These are phyloP conservation scores for Epinephelus lanceolatus DNA, from an alignment of 2,113 vertebrate genomes.

Conservation along the genomic window DNA sequence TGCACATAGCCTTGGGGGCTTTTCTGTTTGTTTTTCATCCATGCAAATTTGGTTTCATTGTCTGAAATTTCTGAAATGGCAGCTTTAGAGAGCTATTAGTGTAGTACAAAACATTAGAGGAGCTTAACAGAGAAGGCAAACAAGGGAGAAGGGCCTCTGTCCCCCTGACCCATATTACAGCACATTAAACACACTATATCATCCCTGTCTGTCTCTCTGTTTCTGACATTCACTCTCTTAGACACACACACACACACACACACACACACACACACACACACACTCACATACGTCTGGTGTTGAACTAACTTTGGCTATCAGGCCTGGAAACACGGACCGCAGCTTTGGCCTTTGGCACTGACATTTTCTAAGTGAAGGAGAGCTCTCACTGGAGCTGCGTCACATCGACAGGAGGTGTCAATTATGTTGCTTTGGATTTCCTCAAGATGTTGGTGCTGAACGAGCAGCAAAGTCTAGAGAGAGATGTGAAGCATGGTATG, in stretches of 20 bases:
- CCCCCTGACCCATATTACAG: conserved; percentile 55
- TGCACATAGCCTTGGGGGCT: conserved; percentile 21
- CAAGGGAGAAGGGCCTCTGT: conserved; percentile 19
- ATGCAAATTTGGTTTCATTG: conserved; percentile 39
- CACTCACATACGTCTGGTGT: neutral
- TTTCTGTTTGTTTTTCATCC: conserved; percentile 42
- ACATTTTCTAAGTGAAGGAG: conserved; percentile 57
- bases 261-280: neutral
- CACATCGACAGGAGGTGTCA: conserved; percentile 39
- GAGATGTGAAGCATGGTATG: neutral
- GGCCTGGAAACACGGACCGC: conserved; percentile 28
- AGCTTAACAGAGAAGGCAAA: conserved; percentile 38
- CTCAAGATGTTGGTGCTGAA: conserved; percentile 10
- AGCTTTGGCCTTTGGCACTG: conserved; percentile 65
- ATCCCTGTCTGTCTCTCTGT: neutral
- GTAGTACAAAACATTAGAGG: conserved; percentile 31
- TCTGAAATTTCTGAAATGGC: conserved; percentile 40
- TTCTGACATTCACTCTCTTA: neutral
- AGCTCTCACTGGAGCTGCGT: conserved; percentile 5
- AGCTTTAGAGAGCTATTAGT: conserved; percentile 56
- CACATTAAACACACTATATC: conserved; percentile 44
- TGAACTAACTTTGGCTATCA: conserved; percentile 8
- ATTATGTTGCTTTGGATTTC: conserved; percentile 51
- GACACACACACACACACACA: neutral
- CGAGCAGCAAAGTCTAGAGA: conserved; percentile 1